Evolutionary conservation across 2,113 vertebrate genomes (phyloP).

Genomic region (Pachyramphus minor): DNA sequence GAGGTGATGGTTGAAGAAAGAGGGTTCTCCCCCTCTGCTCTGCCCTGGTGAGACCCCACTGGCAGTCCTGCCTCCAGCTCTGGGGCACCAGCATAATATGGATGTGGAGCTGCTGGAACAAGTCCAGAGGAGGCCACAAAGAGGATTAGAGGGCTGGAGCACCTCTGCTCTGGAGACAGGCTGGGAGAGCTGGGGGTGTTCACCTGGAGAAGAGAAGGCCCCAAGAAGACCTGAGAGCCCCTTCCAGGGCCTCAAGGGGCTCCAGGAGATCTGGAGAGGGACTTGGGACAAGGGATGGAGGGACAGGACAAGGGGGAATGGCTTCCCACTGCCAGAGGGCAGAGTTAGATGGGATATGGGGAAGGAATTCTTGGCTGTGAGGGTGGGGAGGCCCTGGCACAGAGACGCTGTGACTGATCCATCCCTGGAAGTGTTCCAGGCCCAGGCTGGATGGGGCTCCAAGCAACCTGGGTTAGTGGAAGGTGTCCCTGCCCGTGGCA

Average conservation of each 20-base stretch:
- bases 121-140: background rate
- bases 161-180: background rate
- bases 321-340: background rate
- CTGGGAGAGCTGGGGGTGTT: background rate
- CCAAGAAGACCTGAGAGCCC: background rate
- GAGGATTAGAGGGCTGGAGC: background rate
- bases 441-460: background rate
- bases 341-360: no score
- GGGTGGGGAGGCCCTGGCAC: background rate
- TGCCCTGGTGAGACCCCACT: background rate
- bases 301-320: background rate
- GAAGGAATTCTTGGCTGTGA: accelerated
- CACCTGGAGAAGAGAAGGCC: background rate
- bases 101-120: background rate
- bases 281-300: accelerated
- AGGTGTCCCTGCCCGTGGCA: background rate
- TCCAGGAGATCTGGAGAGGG: background rate
- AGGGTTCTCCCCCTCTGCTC: background rate
- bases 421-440: accelerated
- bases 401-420: background rate
- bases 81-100: background rate
- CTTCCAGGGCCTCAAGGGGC: background rate
- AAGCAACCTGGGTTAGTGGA: accelerated
- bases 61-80: background rate
- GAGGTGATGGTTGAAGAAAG: background rate